Base-by-base conservation (phyloP, 1,140 invertebrate genomes). In the Ceratina japonica region DNA sequence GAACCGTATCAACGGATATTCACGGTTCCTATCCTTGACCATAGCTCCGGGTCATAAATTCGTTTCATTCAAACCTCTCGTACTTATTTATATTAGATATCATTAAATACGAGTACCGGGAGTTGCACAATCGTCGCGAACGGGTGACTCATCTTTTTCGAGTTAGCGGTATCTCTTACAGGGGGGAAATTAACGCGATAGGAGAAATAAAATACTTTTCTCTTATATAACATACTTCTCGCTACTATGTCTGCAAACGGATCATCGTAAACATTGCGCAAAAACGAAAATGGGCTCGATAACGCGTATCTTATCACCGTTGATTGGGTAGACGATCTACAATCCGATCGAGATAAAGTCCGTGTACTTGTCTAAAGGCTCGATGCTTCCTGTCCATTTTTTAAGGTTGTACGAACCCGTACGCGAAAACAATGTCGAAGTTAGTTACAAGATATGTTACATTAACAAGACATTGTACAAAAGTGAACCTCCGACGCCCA, bases 1-100 rank as follows among this genome's bases (percentile, higher is more conserved):
- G 44, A 82, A 85, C 75, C 82, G 75, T 85, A 68, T 75, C 58
- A 82, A 85, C 73, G 79, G 79, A 82, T 31, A 31, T 85, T 84
- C 79, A 84, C 65, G 44, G 82, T 84, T 85, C 70, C 58, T 62
- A 79, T 24, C 44, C 31, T 68, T 64, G 44, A 24, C 44, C 5
- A 18, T 27, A 13, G 16, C 20, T 7, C 22, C n/a, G 0, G n/a
- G 16, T 8, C 5, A 37, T 24, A 71, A 56, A 70, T 49, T 58
- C n/a, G 22, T 58, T 13, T 27, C 44, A 24, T 22, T 54, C 13
- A 54, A 54, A 54, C 15, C 15, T 18, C 18, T 54, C 5, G 15
- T 15, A 16, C 18, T 4, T 20, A 20, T 37, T 31, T 12, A 65
- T 44, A 44, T 5, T 65, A 20, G n/a, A 65, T 37, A 63, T 63